Percentiles rank a stretch among this genome's conserved stretches.
Conservation (phyloP, 2,888 invertebrate species). For the Cryptus viduatorius region DNA sequence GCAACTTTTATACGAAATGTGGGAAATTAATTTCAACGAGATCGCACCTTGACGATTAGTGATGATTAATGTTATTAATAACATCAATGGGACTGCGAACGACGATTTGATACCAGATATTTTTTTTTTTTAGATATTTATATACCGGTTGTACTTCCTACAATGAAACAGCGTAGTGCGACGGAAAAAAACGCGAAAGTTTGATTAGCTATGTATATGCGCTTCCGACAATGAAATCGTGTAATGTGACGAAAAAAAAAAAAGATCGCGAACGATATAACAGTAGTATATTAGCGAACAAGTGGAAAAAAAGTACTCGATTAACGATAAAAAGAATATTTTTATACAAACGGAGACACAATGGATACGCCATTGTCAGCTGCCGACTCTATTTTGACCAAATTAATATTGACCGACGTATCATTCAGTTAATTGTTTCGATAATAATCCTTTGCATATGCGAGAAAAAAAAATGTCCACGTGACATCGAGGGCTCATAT, state of each 20-base stretch:
- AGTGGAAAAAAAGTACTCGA: background rate
- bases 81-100: too few relatives aligned
- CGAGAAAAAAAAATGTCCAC: background rate
- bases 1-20: too few relatives aligned
- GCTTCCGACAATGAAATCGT: background rate
- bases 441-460: background rate
- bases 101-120: too few relatives aligned
- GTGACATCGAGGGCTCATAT: too few relatives aligned
- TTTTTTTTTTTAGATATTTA: background rate
- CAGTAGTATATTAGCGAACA: background rate
- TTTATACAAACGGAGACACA: background rate
- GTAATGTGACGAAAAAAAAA: too few relatives aligned
- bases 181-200: background rate
- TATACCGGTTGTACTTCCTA: background rate
- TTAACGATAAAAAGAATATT: background rate
- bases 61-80: too few relatives aligned
- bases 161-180: background rate
- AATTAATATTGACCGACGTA: background rate
- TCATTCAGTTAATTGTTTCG: background rate
- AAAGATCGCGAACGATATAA: too few relatives aligned
- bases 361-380: background rate
- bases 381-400: background rate
- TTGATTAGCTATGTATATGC: background rate
- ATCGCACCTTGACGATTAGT: too few relatives aligned
- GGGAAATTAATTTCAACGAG: too few relatives aligned